Evolutionary conservation across 2,888 invertebrate species (phyloP).

Genomic region (Agrilus cyanescens): DNA sequence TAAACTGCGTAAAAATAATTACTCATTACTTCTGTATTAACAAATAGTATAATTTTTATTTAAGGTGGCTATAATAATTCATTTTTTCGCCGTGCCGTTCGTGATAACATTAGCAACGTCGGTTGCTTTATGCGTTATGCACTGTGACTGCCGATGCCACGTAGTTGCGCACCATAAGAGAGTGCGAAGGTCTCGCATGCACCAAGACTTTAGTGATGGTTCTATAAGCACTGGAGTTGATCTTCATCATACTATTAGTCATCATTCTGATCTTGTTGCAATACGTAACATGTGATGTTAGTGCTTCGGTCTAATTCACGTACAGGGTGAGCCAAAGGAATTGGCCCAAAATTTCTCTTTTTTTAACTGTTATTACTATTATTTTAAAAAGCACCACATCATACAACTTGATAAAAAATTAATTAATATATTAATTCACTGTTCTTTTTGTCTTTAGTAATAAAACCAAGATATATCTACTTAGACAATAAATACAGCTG

Average conservation of each 20-base stretch:
- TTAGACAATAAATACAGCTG: no score
- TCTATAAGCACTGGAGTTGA: conserved; percentile 62
- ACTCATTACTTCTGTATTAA: no score
- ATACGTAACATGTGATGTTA: conserved; percentile 28
- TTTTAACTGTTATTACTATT: no score
- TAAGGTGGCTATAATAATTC: conserved; percentile 60
- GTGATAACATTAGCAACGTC: conserved; percentile 75
- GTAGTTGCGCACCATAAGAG: conserved; percentile 52
- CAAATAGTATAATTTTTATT: no score
- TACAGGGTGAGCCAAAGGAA: no score
- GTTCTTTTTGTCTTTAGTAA: no score
- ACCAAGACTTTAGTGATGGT: conserved; percentile 53
- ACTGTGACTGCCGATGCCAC: conserved; percentile 72
- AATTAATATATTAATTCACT: no score
- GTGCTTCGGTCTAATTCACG: neutral
- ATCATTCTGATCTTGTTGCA: conserved; percentile 32
- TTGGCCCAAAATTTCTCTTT: no score
- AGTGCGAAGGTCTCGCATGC: conserved; percentile 50
- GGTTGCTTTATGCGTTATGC: conserved; percentile 73
- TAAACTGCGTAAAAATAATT: no score
- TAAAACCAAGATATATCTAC: no score
- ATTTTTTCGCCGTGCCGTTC: conserved; percentile 75
- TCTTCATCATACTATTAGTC: conserved; percentile 41
- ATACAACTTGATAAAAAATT: no score
- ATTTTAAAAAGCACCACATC: no score